A percentile compares a stretch with the other conserved stretches of the same genome.
These are phyloP conservation scores for Diadegma fenestrale DNA, from an alignment of 2,888 invertebrate species.

Conservation along the genomic window DNA sequence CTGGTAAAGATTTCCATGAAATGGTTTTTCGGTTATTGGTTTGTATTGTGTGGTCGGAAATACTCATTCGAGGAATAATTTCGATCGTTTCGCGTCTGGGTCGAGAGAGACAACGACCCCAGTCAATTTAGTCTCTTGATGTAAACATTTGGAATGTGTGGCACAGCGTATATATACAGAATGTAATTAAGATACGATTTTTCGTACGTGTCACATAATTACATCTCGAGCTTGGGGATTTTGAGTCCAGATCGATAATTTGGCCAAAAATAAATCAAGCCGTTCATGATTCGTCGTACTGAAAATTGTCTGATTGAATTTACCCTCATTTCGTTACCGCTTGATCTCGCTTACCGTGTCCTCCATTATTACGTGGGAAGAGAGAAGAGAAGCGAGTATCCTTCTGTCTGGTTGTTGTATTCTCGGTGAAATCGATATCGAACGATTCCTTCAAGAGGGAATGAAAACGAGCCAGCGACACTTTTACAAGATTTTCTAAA, in stretches of 20 bases:
- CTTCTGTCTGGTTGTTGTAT: slow-evolving; percentile 55
- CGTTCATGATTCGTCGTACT: not conserved
- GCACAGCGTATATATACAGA: not conserved
- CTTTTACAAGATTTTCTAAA: slow-evolving; percentile 17
- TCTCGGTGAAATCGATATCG: slow-evolving; percentile 55
- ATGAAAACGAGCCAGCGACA: slow-evolving; percentile 35
- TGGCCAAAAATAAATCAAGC: slow-evolving; percentile 43
- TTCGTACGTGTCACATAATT: not conserved
- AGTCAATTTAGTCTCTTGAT: slow-evolving; percentile 13
- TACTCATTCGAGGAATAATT: slow-evolving; percentile 27
- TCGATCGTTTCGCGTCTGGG: slow-evolving; percentile 61
- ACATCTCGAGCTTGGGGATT: slow-evolving; percentile 11
- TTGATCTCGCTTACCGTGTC: slow-evolving; percentile 14
- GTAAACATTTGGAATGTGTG: slow-evolving; percentile 18
- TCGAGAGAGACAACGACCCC: slow-evolving; percentile 59
- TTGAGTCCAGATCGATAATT: slow-evolving; percentile 53
- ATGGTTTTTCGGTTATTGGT: not conserved
- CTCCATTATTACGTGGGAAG: slow-evolving; percentile 51
- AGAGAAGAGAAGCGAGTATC: not conserved
- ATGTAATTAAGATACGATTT: not conserved
- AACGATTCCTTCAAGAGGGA: not conserved
- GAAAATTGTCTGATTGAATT: slow-evolving; percentile 21
- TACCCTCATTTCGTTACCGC: slow-evolving; percentile 31
- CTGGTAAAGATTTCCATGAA: not conserved
- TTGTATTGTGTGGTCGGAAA: not conserved